Evolutionary conservation across 2,888 invertebrate genomes (phyloP), one percentile per base, ranked within the genome.

Genomic region (Stenodera caucasica): DNA sequence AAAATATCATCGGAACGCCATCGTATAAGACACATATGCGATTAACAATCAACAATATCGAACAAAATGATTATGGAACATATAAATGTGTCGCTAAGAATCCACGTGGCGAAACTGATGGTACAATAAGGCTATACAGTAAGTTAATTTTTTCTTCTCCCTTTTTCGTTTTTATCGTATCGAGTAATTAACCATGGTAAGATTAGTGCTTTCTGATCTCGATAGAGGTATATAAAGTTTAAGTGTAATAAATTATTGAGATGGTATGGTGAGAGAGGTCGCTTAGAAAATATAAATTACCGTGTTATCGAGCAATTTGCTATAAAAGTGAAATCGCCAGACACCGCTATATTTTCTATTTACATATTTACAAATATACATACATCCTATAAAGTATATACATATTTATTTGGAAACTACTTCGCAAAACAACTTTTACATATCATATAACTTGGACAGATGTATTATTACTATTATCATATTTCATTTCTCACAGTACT

Each of bases 61-160:
- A 82, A 54, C 78, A 82, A 61, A 78, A 81, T 57, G 89, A 89
- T 75, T 89, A 86, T 72, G 88, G 88, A 59, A 85, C 87, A 60
- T 90, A 89, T 80, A 86, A 87, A 78, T 90, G 90, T 81, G 85
- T 89, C 76, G 87, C 89, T 64, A 89, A 89, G 79, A 90, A 90
- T 78, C 87, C 88, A 9, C 82, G 90, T 11, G 90, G 90, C 37
- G 88, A 88, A 74, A 89, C 90, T 11, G 89, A 89, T 75, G 90
- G 90, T 61, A 86, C 86, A 70, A 89, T 90, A 71, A n/a, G n/a
- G n/a, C n/a, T n/a, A n/a, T n/a, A 94, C 81, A 90, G 94, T 94
- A 84, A 90, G 92, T 88, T 75, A 26, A 26, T 59, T 53, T 57
- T 57, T 23, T 56, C 23, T 18, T 21, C 8, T 55, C 23, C 33